Percentiles rank a stretch among this genome's conserved stretches.
phyloP scores from a whole-genome alignment of 2,888 invertebrate species.

The Drosophila neotestacea region DNA sequence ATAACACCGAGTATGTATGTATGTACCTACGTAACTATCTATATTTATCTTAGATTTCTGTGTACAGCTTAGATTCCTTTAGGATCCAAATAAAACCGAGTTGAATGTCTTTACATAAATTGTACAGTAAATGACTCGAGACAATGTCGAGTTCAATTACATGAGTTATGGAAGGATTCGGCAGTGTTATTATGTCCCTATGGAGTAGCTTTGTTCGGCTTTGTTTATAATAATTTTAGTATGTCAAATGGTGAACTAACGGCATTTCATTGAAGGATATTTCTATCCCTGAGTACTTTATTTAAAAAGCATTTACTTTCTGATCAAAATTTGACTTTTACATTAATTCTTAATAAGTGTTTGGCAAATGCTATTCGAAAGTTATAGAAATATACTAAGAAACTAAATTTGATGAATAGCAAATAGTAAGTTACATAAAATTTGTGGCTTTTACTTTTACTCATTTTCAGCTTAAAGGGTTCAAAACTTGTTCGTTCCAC shows the following conservation, averaged over 20 bases:
- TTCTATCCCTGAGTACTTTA: no score
- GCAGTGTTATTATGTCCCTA: neutral
- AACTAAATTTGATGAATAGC: no score
- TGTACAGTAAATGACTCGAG: neutral
- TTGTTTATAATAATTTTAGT: neutral
- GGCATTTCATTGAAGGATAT: no score
- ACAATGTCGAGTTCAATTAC: neutral
- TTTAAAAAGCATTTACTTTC: no score
- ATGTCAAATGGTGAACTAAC: neutral
- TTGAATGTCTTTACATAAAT: neutral
- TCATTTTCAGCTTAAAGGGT: no score
- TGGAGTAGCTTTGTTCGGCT: neutral
- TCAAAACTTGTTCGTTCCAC: no score
- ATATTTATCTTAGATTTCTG: conserved; percentile 1
- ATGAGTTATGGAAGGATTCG: neutral
- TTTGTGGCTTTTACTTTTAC: no score
- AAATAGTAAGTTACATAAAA: no score
- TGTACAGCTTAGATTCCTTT: neutral
- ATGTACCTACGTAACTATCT: neutral
- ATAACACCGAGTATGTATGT: neutral
- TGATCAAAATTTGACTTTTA: no score
- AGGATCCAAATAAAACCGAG: neutral
- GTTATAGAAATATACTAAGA: no score
- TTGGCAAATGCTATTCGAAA: no score
- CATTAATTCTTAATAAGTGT: no score